These are phyloP conservation scores for Sinella curviseta DNA, from an alignment of 1,140 invertebrate species.

Conservation along the genomic window DNA sequence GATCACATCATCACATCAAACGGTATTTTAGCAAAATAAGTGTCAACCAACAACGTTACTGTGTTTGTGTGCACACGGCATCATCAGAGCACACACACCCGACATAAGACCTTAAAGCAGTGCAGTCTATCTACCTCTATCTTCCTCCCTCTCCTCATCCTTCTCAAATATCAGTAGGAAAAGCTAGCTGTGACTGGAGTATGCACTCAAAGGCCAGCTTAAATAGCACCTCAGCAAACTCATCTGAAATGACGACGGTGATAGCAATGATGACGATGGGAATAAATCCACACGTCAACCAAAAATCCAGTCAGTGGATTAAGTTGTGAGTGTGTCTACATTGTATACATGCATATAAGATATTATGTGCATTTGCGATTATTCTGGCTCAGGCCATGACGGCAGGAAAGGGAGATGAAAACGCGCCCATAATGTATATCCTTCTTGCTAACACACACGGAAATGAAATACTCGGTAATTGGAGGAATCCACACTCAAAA, in stretches of 20 bases:
- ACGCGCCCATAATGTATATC: too few relatives aligned
- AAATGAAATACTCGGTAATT: not conserved
- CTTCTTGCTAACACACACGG: not conserved
- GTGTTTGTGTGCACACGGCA: not conserved
- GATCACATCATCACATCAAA: too few relatives aligned
- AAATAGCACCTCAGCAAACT: conserved; percentile 6
- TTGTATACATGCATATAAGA: too few relatives aligned
- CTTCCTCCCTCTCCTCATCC: too few relatives aligned
- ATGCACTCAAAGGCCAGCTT: too few relatives aligned
- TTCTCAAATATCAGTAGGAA: conserved; percentile 15
- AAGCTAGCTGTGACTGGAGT: too few relatives aligned
- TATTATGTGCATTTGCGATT: not conserved
- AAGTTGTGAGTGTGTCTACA: not conserved
- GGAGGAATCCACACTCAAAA: not conserved
- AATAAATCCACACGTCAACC: conserved; percentile 17
- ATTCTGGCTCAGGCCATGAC: too few relatives aligned
- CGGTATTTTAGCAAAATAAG: not conserved
- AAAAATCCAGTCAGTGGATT: not conserved
- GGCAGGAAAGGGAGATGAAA: too few relatives aligned
- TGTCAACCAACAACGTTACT: too few relatives aligned
- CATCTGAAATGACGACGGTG: not conserved
- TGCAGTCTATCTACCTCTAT: too few relatives aligned
- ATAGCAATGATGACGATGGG: not conserved
- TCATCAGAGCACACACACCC: not conserved
- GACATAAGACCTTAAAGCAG: not conserved